A percentile compares a stretch with the other conserved stretches of the same genome.
Conservation (phyloP, 2,888 invertebrate species). For the Phyto melanocephala region DNA sequence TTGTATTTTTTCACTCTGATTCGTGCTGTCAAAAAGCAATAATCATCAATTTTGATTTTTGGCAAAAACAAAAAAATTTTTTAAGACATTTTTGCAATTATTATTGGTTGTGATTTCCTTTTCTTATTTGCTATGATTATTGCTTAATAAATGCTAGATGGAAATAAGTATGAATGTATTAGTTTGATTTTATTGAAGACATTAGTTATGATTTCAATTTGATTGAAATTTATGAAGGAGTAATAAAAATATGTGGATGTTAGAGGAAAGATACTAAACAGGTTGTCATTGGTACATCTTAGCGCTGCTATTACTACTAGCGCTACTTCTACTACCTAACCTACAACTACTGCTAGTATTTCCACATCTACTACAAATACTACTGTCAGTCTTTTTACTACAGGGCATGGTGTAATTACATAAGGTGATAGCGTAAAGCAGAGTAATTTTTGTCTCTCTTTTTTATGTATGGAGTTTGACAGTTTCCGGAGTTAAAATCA, state of each 20-base stretch:
- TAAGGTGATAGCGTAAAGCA: too few relatives aligned
- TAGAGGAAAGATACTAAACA: not conserved
- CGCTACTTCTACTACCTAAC: too few relatives aligned
- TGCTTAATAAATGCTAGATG: not conserved
- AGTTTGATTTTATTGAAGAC: slow-evolving; percentile 36
- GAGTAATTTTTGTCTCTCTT: too few relatives aligned
- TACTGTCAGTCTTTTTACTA: too few relatives aligned
- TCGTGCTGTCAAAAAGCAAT: slow-evolving; percentile 78
- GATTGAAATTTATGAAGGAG: slow-evolving; percentile 74
- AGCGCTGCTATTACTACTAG: too few relatives aligned
- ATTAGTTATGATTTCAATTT: slow-evolving; percentile 73
- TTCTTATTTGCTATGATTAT: not conserved
- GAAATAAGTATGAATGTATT: slow-evolving; percentile 15
- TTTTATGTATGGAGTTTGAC: too few relatives aligned
- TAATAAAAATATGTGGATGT: slow-evolving; percentile 1
- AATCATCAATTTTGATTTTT: slow-evolving; percentile 79
- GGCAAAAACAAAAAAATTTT: slow-evolving; percentile 62
- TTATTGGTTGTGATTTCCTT: slow-evolving; percentile 1
- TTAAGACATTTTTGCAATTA: slow-evolving; percentile 21
- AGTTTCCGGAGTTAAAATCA: too few relatives aligned
- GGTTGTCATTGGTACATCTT: too few relatives aligned
- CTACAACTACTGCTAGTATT: too few relatives aligned
- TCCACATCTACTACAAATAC: too few relatives aligned
- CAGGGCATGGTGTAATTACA: too few relatives aligned
- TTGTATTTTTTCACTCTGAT: slow-evolving; percentile 57